Percentiles rank a stretch among this genome's conserved stretches.
These are phyloP conservation scores for Hermatobates lingyangjiaoensis DNA, from an alignment of 1,140 invertebrate genomes.

Conservation along the genomic window DNA sequence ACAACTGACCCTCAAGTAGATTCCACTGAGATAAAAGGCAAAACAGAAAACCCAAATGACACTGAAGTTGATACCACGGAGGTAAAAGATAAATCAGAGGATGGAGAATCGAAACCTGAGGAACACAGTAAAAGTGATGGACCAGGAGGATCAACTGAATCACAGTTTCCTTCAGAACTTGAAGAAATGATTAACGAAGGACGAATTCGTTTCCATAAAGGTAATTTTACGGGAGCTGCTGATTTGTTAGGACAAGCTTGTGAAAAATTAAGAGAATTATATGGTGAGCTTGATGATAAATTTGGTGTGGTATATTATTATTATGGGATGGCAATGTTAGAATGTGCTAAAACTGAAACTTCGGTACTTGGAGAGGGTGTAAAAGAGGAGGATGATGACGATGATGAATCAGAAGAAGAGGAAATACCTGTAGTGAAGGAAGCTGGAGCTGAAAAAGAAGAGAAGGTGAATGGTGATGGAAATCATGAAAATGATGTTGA, in stretches of 20 bases:
- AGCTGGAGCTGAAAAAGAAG: constrained; percentile 14
- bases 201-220: constrained; percentile 49
- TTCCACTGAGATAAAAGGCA: background rate
- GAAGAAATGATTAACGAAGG: constrained; percentile 34
- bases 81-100: background rate
- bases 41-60: constrained; percentile 7
- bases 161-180: constrained; percentile 6
- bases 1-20: background rate
- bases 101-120: background rate
- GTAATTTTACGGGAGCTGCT: constrained; percentile 55
- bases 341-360: constrained; percentile 57
- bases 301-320: constrained; percentile 65
- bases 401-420: constrained; percentile 22
- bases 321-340: constrained; percentile 61
- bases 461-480: background rate
- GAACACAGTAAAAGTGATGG: background rate
- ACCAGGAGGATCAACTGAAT: too few species aligned
- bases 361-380: constrained; percentile 47
- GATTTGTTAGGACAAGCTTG: constrained; percentile 49
- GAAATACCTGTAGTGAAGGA: constrained; percentile 13
- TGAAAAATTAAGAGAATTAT: constrained; percentile 41
- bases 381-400: constrained; percentile 31
- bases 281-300: constrained; percentile 56
- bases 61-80: background rate
- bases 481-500: constrained; percentile 7